Base-by-base conservation (phyloP, 2,888 invertebrate genomes). In the Seira musarum region DNA sequence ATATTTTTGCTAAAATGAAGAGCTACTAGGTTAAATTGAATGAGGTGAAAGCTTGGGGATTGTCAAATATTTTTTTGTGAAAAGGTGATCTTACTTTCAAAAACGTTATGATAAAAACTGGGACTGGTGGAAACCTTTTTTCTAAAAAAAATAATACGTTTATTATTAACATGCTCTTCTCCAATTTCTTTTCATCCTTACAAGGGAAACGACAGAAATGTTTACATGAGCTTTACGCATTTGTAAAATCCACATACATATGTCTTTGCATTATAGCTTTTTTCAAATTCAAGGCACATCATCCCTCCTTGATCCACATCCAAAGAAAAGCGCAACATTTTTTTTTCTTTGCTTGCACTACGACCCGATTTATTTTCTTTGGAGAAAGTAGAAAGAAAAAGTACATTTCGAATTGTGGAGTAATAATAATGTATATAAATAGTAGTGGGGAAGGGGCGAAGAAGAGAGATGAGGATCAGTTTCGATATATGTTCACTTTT, bases 251-350 rank as follows among this genome's bases (percentile, higher is more conserved):
- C 40, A 40, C 13, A 13, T 15, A 49, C n/a, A 68, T 68, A 24
- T 30, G 46, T 68, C 15, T 21, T 60, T 57, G 6, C 40, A 8
- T 57, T 25, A 66, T 17, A 53, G 49, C 30, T 35, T 19, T 40
- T 75, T 68, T 63, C 60, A 61, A 74, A 67, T 74, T 74, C 74
- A 67, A 61, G 61, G 74, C 74, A 74, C 74, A 67, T 30, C 73
- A 67, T 74, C 67, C 65, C 67, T 67, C 46, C 67, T 67, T 74
- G 74, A 74, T 74, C 74, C 67, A 74, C 40, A 74, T 74, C 74
- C 74, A 74, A 68, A 57, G 49, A 10, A 75, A 75, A 75, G 35
- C 60, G 17, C 40, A 46, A 15, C 72, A n/a, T 40, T 40, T 60
- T 57, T 53, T 68, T 53, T 21, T 30, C 15, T 69, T 19, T 60